A percentile compares a stretch with the other conserved stretches of the same genome.
Evolutionary conservation across 1,140 invertebrate genomes (phyloP).

Genomic region (Aradophagus sp.): DNA sequence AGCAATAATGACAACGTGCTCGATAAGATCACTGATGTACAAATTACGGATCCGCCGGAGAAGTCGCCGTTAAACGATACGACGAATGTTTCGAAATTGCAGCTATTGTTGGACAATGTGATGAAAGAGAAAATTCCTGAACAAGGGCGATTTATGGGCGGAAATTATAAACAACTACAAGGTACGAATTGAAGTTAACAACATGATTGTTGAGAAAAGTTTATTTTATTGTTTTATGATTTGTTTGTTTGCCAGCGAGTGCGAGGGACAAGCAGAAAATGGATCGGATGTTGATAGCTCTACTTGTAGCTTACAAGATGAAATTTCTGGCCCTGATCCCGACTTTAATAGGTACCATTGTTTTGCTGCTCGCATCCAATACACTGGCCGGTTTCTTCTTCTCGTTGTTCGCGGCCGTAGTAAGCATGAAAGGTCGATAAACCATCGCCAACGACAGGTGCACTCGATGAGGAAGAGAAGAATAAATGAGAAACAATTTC

Average conservation of each 20-base stretch:
- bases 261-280: slow-evolving; percentile 76
- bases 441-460: slow-evolving; percentile 33
- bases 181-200: slow-evolving; percentile 22
- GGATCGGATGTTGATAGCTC: slow-evolving; percentile 80
- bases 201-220: slow-evolving; percentile 10
- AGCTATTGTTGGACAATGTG: slow-evolving; percentile 5
- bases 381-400: slow-evolving; percentile 89
- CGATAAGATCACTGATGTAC: neutral
- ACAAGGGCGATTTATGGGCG: neutral
- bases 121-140: slow-evolving; percentile 9
- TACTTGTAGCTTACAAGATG: slow-evolving; percentile 86
- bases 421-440: slow-evolving; percentile 71
- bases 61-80: neutral
- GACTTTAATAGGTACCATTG: slow-evolving; percentile 82
- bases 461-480: slow-evolving; percentile 7
- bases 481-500: slow-evolving; percentile 34
- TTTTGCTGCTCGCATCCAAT: slow-evolving; percentile 83
- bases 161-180: slow-evolving; percentile 6
- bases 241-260: slow-evolving; percentile 53
- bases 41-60: too few relatives aligned
- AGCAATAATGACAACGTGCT: slow-evolving; percentile 20
- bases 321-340: slow-evolving; percentile 88
- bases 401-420: slow-evolving; percentile 82
- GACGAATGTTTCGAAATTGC: neutral
- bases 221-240: slow-evolving; percentile 10